Base-by-base conservation (phyloP, 2,888 invertebrate species). In the Agriopis aurantiaria region DNA sequence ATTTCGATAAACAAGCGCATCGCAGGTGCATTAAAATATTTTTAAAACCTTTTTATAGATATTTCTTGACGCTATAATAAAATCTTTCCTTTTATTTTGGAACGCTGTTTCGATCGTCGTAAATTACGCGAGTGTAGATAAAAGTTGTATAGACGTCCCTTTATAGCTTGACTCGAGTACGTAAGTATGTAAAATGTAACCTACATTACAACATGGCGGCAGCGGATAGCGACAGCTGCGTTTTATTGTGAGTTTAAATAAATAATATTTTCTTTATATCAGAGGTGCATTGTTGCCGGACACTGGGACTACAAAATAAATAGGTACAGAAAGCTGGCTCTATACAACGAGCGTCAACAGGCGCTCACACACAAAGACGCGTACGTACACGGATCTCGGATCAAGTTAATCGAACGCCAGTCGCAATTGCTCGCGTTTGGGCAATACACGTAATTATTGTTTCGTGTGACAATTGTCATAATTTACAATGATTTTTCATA, bases 251-350 rank as follows among this genome's bases (percentile, higher is more conserved):
- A 90, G 89, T 91, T 90, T 91, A 88, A 91, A 90, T 91, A 91
- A 92, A 91, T 93, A 93, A 93, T 93, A 92, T 93, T 93, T 93
- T 92, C 92, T 93, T 93, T 93, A 91, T 93, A 93, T 93, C 94
- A 91, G 89, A 85, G 83, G 85, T 83, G 89, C 88, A 93, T 94
- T 94, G 94, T 93, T 91, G 88, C 80, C 83, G 79, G 91, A 87
- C 89, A 85, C 88, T 89, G 83, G 90, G 85, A 88, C 89, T 83
- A 89, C 89, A 88, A 23, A 23, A 23, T 23, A 23, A 23, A 23
- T 23, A 23, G 17, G 17, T 1, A 23, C 17, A 23, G 17, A 23
- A 23, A 23, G 17, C 17, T 23, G 17, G 17, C 17, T 23, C 17
- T 23, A 23, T 23, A 23, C 17, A 23, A 23, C 17, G 2, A 23